These are phyloP conservation scores for Sebastolobus alascanus DNA, from an alignment of 2,797 vertebrate genomes.

Conservation along the genomic window DNA sequence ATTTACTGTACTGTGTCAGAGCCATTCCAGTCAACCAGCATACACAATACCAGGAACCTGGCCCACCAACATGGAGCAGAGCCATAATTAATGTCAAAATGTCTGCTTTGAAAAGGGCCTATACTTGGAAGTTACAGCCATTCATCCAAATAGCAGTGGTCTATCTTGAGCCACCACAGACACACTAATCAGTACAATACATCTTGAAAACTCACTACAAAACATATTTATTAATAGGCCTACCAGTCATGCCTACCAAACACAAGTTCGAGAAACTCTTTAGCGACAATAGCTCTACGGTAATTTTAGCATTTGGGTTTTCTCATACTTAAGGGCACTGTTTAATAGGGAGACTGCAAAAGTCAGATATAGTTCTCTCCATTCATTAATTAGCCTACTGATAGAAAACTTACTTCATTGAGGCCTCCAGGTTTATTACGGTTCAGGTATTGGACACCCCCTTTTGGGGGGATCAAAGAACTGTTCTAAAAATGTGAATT, in stretches of 20 bases:
- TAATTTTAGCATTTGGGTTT: background rate
- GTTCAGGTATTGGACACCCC: conserved; percentile 2
- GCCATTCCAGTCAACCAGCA: too few relatives aligned
- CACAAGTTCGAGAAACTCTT: background rate
- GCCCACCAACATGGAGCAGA: too few relatives aligned
- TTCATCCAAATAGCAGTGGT: background rate
- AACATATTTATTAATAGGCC: background rate
- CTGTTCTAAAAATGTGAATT: conserved; percentile 10
- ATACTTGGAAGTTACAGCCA: background rate
- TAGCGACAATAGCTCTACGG: background rate
- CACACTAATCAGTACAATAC: background rate
- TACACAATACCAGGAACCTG: too few relatives aligned
- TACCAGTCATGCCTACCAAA: background rate
- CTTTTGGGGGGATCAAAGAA: conserved; percentile 7
- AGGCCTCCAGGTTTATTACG: background rate
- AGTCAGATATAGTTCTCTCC: background rate
- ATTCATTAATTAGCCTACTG: background rate
- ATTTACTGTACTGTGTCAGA: too few relatives aligned
- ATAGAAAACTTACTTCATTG: background rate
- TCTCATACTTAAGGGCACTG: background rate
- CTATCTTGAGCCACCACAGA: background rate
- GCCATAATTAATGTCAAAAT: too few relatives aligned
- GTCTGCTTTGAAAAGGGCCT: background rate
- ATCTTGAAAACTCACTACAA: background rate
- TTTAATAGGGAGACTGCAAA: background rate